Percentiles rank a stretch among this genome's conserved stretches.
phyloP scores from a whole-genome alignment of 1,140 invertebrate species.

The Hirudo medicinalis region DNA sequence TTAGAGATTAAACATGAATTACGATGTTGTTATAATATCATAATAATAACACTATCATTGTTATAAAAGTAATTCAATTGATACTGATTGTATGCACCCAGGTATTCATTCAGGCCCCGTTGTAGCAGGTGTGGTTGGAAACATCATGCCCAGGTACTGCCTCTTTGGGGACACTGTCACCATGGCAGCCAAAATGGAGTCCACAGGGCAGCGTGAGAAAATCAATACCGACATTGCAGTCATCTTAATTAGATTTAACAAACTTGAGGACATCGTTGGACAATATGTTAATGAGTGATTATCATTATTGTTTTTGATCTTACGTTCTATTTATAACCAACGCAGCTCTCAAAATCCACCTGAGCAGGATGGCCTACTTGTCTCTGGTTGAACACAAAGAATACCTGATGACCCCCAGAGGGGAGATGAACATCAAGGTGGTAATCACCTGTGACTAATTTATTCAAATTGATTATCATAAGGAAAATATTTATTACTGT shows the following conservation, averaged over 20 bases:
- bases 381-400: constrained; percentile 9
- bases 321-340: not conserved
- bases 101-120: constrained; percentile 46
- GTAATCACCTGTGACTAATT: not conserved
- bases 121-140: constrained; percentile 76
- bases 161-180: constrained; percentile 51
- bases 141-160: constrained; percentile 82
- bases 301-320: not conserved
- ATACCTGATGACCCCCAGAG: constrained; percentile 17
- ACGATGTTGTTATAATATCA: not conserved
- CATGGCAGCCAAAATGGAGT: constrained; percentile 74
- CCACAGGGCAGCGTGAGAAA: constrained; percentile 21
- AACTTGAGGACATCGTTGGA: not conserved
- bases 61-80: too few species aligned
- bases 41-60: not conserved
- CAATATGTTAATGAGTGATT: not conserved
- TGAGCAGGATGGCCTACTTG: constrained; percentile 13
- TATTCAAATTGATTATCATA: not conserved
- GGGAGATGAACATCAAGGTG: constrained; percentile 24
- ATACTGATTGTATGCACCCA: not conserved
- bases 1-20: not conserved
- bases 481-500: not conserved
- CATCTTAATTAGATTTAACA: too few species aligned
- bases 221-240: too few species aligned
- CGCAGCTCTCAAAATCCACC: constrained; percentile 19